phyloP scores from a whole-genome alignment of 2,113 vertebrate genomes.

The Steatornis caripensis region DNA sequence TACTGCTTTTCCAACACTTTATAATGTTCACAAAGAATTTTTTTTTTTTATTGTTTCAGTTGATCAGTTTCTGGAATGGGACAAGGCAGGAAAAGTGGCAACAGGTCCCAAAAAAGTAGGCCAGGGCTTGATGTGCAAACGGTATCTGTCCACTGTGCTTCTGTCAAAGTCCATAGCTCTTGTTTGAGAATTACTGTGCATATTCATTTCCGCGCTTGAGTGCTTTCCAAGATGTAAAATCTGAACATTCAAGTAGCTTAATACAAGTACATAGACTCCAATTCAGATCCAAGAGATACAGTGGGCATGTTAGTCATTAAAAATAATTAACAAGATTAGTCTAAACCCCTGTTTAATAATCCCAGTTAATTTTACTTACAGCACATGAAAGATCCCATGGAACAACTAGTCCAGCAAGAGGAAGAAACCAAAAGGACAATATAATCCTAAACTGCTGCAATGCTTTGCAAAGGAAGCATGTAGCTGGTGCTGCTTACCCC shows the following conservation, averaged over 20 bases:
- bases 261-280: not conserved
- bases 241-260: not conserved
- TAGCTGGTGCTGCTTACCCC: not conserved
- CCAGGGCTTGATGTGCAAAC: not conserved
- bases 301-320: not conserved
- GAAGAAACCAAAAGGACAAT: not conserved
- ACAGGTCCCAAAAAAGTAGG: not conserved
- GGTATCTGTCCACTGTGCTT: not conserved
- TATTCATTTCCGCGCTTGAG: not conserved
- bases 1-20: not conserved
- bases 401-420: not conserved
- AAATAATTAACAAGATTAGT: not conserved
- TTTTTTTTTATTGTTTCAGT: not conserved
- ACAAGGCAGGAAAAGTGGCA: not conserved
- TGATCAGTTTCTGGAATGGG: not conserved
- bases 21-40: not conserved
- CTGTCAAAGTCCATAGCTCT: not conserved
- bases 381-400: not conserved
- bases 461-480: fast-evolving
- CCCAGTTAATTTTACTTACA: not conserved
- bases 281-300: not conserved
- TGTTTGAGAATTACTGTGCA: not conserved
- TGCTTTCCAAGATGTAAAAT: not conserved
- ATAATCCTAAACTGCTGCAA: not conserved
- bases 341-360: not conserved